phyloP scores from a whole-genome alignment of 2,888 invertebrate genomes.

The Eubasilissa splendida region DNA sequence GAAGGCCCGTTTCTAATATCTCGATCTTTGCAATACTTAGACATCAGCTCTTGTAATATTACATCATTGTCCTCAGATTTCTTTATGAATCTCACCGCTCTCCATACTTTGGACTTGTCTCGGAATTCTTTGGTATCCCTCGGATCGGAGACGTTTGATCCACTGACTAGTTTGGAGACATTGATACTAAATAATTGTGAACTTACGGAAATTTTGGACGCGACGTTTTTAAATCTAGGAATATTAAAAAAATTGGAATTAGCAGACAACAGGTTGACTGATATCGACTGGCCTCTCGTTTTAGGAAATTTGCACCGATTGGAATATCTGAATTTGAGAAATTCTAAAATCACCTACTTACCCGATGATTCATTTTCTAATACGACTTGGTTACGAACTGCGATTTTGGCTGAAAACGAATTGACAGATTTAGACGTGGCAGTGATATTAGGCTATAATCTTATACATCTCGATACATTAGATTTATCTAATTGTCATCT shows the following conservation, averaged over 20 bases:
- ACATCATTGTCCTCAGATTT: constrained; percentile 75
- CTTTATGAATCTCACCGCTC: constrained; percentile 77
- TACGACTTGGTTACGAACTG: constrained; percentile 76
- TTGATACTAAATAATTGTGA: constrained; percentile 79
- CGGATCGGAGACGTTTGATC: constrained; percentile 75
- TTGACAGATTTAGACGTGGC: constrained; percentile 77
- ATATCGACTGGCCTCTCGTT: constrained; percentile 75
- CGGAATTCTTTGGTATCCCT: constrained; percentile 76
- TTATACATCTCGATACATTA: constrained; percentile 76
- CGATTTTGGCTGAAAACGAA: constrained; percentile 78
- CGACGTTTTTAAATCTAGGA: constrained; percentile 73
- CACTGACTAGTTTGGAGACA: constrained; percentile 77
- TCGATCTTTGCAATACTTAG: constrained; percentile 78
- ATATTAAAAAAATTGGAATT: constrained; percentile 78
- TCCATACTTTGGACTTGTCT: constrained; percentile 80
- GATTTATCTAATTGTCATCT: constrained; percentile 81
- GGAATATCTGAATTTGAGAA: constrained; percentile 77
- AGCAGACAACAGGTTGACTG: constrained; percentile 73
- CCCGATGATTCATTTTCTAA: constrained; percentile 78
- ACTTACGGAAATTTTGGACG: constrained; percentile 73
- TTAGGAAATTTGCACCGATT: constrained; percentile 75
- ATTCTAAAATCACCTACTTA: constrained; percentile 74
- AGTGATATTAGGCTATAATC: constrained; percentile 76
- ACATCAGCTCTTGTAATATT: constrained; percentile 78
- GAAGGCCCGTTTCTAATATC: constrained; percentile 79